Evolutionary conservation across 2,888 invertebrate genomes (phyloP), one percentile per base, ranked within the genome.

Genomic region (Athripsodes cinereus): DNA sequence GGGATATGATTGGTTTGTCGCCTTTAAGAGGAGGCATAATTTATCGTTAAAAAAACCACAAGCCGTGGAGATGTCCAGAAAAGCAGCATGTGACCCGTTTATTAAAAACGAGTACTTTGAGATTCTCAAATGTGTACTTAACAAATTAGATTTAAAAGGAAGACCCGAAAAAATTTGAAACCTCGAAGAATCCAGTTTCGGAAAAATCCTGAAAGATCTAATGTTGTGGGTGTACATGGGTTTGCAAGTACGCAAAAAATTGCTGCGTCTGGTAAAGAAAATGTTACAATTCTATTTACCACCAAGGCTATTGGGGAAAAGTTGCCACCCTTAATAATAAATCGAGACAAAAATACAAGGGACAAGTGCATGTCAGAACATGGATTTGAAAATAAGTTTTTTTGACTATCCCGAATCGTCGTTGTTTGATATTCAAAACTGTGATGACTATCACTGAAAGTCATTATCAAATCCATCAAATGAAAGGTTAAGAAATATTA

Each of bases 191-290:
- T 48, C 18, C 5, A 48, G 48, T 48, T 48, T 48, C 5, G 48
- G 48, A 21, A 48, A 20, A 48, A 19, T 48, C 48, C 48, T 13
- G 48, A 48, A 48, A 48, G 13, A 48, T 48, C 48, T 18, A 19
- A 48, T 10, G 8, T 48, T 2, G 2, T 48, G 48, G 48, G 48
- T 48, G 48, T 19, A 48, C 19, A 19, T 18, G 48, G 48, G 8
- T 48, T 48, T 48, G 48, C 48, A 2, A 48, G 48, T 48, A 48
- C 8, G 20, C 48, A 19, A 48, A 48, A 8, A 21, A 48, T 48
- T 48, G 48, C 48, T 21, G 48, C 48, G 13, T 50, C 22, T 50
- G 50, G 26, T 11, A 50, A 22, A 50, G 50, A 22, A 50, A 50
- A 11, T 22, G 50, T 50, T 16, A 50, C 50, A 22, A 22, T 50